Evolutionary conservation across 2,113 vertebrate species (phyloP).

Genomic region (Apeltes quadracus): DNA sequence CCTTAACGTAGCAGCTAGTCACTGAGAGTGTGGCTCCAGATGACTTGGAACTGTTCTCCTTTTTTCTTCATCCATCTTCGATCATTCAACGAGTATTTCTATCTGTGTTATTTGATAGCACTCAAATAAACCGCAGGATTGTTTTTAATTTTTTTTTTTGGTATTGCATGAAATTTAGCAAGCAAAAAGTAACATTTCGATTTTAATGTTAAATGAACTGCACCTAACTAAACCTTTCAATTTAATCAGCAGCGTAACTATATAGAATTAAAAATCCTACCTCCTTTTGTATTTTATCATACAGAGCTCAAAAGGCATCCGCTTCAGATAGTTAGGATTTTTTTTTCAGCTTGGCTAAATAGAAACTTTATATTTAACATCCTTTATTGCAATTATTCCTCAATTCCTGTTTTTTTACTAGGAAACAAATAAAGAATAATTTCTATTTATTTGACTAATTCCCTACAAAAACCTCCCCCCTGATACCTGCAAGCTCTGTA

Average conservation of each 20-base stretch:
- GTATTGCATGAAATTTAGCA: slow-evolving; percentile 24
- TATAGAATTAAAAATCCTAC: slow-evolving; percentile 3
- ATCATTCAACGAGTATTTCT: background rate
- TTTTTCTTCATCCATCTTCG: slow-evolving; percentile 25
- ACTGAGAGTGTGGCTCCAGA: slow-evolving; percentile 52
- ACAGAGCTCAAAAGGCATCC: background rate
- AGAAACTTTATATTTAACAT: background rate
- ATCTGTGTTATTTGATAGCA: slow-evolving; percentile 7
- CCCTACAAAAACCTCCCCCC: background rate
- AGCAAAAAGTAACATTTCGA: slow-evolving; percentile 39
- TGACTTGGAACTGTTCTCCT: slow-evolving; percentile 28
- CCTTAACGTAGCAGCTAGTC: slow-evolving; percentile 52
- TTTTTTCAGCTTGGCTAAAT: background rate
- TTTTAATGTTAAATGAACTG: slow-evolving; percentile 7
- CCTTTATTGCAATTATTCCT: background rate
- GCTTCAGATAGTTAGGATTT: background rate
- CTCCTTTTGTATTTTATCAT: background rate
- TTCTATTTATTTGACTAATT: background rate
- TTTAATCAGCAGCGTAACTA: slow-evolving; percentile 5
- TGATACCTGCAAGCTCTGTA: background rate
- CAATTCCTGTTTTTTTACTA: background rate
- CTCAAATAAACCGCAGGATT: slow-evolving; percentile 11
- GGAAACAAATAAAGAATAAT: background rate
- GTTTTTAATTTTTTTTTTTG: slow-evolving; percentile 1
- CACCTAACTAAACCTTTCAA: slow-evolving; percentile 33